phyloP scores from a whole-genome alignment of 2,797 vertebrate species.

The Taenioides sp. region DNA sequence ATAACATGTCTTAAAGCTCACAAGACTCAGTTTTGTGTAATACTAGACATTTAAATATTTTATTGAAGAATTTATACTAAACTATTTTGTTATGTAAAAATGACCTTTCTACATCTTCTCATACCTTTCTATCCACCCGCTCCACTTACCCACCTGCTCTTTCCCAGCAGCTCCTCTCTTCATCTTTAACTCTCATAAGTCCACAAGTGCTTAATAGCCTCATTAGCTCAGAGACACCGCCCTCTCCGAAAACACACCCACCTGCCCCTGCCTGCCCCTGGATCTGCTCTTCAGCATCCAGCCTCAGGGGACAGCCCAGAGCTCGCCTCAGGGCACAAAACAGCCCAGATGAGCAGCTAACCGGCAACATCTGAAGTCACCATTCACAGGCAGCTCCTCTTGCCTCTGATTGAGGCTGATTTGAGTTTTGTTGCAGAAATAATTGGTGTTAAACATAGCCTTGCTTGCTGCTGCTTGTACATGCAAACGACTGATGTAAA shows the following conservation, averaged over 20 bases:
- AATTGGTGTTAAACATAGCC: slow-evolving; percentile 45
- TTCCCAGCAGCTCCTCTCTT: slow-evolving; percentile 19
- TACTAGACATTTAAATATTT: too few species aligned
- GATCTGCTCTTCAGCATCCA: slow-evolving; percentile 62
- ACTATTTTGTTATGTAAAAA: too few species aligned
- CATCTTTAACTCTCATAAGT: slow-evolving; percentile 24
- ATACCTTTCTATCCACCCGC: slow-evolving; percentile 17
- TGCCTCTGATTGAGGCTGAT: slow-evolving; percentile 54
- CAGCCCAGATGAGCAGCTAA: slow-evolving; percentile 52
- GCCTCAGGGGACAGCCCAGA: slow-evolving; percentile 68
- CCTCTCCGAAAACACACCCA: slow-evolving; percentile 33
- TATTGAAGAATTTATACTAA: too few species aligned
- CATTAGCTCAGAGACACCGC: slow-evolving; percentile 54
- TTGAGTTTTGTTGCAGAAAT: slow-evolving; percentile 42
- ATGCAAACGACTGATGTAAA: neutral
- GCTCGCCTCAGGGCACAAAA: slow-evolving; percentile 62
- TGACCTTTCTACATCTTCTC: slow-evolving; percentile 1
- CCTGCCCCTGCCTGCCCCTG: slow-evolving; percentile 63
- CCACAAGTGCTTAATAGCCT: slow-evolving; percentile 43
- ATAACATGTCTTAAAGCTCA: too few species aligned
- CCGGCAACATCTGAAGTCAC: slow-evolving; percentile 63
- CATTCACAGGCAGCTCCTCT: slow-evolving; percentile 33
- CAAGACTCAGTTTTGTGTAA: too few species aligned
- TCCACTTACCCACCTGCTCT: slow-evolving; percentile 21
- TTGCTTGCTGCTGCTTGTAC: slow-evolving; percentile 13